Percentiles rank a stretch among this genome's conserved stretches.
Conservation (phyloP, 1,140 invertebrate species). For the Maconellicoccus hirsutus region DNA sequence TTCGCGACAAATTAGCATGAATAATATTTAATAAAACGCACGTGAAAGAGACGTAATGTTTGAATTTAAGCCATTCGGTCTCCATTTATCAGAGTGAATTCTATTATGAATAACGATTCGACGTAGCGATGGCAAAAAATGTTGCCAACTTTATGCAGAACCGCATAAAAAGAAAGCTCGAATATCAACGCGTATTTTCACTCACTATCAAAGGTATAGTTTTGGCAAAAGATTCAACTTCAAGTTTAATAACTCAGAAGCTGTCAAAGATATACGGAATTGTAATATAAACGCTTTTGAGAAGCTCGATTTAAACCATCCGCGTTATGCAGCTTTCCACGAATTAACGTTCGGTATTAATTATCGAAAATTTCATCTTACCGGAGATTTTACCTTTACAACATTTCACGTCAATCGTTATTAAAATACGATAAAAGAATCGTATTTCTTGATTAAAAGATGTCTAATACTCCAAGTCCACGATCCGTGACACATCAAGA, state of each 20-base stretch:
- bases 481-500: too few species aligned
- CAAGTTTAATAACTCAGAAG: neutral
- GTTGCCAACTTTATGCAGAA: constrained; percentile 4
- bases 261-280: neutral
- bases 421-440: too few species aligned
- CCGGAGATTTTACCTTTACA: too few species aligned
- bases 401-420: too few species aligned
- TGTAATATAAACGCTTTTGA: neutral
- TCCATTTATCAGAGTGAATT: neutral
- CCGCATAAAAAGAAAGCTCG: neutral
- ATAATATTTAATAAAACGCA: neutral
- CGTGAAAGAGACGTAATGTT: constrained; percentile 1
- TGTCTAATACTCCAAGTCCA: too few species aligned
- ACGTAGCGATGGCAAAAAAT: neutral
- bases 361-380: neutral
- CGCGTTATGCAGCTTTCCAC: neutral
- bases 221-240: neutral
- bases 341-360: neutral
- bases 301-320: neutral
- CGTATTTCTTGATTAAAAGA: too few species aligned
- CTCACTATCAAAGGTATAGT: neutral
- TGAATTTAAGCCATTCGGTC: neutral
- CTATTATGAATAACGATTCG: too few species aligned
- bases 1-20: too few species aligned
- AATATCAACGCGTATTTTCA: neutral